Percentiles rank a stretch among this genome's conserved stretches.
These are phyloP conservation scores for Megalops atlanticus DNA, from an alignment of 2,113 vertebrate species.

Conservation along the genomic window DNA sequence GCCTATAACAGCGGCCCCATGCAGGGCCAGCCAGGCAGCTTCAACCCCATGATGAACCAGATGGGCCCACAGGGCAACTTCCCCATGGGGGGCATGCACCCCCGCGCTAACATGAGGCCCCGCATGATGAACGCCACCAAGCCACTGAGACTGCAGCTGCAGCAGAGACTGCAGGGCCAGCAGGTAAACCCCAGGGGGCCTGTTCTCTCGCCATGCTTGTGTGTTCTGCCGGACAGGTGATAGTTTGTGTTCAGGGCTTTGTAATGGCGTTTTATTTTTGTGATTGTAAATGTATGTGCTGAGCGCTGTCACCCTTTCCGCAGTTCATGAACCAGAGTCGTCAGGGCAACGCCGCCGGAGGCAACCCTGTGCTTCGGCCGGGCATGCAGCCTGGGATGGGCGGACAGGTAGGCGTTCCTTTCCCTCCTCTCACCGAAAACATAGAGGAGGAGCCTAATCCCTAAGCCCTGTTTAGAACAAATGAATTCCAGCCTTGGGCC, in stretches of 20 bases:
- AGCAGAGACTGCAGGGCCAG: slow-evolving; percentile 93
- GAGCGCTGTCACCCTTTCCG: slow-evolving; percentile 32
- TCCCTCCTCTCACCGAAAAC: background rate
- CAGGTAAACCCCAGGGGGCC: slow-evolving; percentile 80
- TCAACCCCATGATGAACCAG: slow-evolving; percentile 75
- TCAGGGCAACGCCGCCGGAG: slow-evolving; percentile 71
- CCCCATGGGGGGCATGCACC: slow-evolving; percentile 81
- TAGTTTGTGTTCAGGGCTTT: slow-evolving; percentile 45
- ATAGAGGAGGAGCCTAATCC: background rate
- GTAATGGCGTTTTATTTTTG: background rate
- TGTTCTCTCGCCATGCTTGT: slow-evolving; percentile 55
- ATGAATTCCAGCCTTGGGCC: background rate
- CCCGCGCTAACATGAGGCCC: slow-evolving; percentile 80
- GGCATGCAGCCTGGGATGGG: slow-evolving; percentile 78
- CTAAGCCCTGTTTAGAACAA: no score
- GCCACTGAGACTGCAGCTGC: slow-evolving; percentile 90
- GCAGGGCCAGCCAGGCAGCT: slow-evolving; percentile 73
- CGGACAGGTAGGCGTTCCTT: slow-evolving; percentile 12
- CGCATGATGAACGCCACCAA: slow-evolving; percentile 84
- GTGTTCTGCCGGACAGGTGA: slow-evolving; percentile 51
- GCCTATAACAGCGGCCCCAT: slow-evolving; percentile 67
- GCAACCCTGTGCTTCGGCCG: slow-evolving; percentile 78
- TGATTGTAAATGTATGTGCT: background rate
- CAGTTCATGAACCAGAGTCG: slow-evolving; percentile 95
- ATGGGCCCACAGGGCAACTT: slow-evolving; percentile 63